Evolutionary conservation across 2,797 vertebrate species (phyloP).

Genomic region (Rhincodon typus): DNA sequence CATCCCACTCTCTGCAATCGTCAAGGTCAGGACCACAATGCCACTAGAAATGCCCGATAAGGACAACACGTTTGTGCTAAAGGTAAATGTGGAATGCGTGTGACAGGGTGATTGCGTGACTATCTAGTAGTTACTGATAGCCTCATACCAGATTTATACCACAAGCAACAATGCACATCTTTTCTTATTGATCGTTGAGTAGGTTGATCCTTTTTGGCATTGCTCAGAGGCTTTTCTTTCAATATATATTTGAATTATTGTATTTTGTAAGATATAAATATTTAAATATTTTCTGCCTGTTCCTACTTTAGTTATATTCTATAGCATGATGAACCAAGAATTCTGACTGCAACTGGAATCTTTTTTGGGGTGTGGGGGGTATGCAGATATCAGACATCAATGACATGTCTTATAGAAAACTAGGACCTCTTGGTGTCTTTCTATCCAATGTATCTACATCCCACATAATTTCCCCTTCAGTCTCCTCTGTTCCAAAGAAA

Average conservation of each 20-base stretch:
- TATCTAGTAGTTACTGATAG: not conserved
- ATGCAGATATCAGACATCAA: not conserved
- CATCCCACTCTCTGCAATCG: conserved; percentile 84
- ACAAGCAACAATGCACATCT: not conserved
- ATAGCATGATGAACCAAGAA: not conserved
- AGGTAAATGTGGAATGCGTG: conserved; percentile 59
- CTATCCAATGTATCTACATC: too few species aligned
- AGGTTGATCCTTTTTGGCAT: not conserved
- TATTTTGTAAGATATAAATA: not conserved
- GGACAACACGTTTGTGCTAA: conserved; percentile 96
- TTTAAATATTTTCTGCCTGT: not conserved
- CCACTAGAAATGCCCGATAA: conserved; percentile 97
- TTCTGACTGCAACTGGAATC: not conserved
- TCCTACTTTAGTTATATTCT: not conserved
- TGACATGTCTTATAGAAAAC: not conserved
- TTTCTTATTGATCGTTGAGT: not conserved
- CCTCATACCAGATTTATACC: not conserved
- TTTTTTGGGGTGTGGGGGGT: not conserved
- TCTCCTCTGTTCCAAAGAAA: too few species aligned
- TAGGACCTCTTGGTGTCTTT: not conserved
- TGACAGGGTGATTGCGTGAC: not conserved
- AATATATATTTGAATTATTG: not conserved
- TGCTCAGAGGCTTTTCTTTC: not conserved
- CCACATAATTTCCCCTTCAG: too few species aligned
- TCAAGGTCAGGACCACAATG: conserved; percentile 96